phyloP scores from a whole-genome alignment of 2,888 invertebrate species.

The Prionchulus punctatus region DNA sequence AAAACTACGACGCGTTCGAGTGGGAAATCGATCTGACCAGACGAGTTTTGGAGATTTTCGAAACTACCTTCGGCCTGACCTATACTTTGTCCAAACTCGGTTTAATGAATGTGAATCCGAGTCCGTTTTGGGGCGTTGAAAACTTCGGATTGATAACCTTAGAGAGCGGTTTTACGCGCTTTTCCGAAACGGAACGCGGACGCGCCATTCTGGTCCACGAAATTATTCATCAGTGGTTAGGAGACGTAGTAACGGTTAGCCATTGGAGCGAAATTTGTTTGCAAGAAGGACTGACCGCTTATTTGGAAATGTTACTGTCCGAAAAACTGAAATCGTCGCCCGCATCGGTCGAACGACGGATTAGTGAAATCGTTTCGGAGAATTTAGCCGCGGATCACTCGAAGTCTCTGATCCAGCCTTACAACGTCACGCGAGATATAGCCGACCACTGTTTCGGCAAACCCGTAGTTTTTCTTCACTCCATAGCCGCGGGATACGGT shows the following conservation, averaged over 20 bases:
- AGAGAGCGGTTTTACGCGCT: background rate
- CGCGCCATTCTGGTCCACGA: conserved; percentile 2
- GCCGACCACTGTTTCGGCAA: background rate
- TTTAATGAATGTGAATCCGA: background rate
- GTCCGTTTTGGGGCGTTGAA: conserved; percentile 2
- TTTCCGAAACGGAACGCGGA: too few relatives aligned
- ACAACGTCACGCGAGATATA: background rate
- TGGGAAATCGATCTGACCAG: background rate
- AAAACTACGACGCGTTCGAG: background rate
- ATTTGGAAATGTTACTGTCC: background rate
- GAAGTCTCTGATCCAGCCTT: too few relatives aligned
- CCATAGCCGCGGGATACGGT: background rate
- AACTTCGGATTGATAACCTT: conserved; percentile 4
- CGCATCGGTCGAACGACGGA: too few relatives aligned
- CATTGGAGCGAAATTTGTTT: conserved; percentile 3
- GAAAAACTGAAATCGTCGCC: background rate
- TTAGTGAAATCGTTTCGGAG: too few relatives aligned
- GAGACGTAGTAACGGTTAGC: conserved; percentile 1
- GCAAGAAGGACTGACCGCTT: conserved; percentile 4
- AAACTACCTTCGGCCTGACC: background rate
- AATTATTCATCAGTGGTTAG: conserved; percentile 2
- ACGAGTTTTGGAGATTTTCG: background rate
- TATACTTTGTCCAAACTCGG: background rate
- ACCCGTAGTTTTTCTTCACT: background rate
- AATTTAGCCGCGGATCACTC: too few relatives aligned